Base-by-base conservation (phyloP, 92 coral and sea anemone genomes). In the Palythoa grandis region DNA sequence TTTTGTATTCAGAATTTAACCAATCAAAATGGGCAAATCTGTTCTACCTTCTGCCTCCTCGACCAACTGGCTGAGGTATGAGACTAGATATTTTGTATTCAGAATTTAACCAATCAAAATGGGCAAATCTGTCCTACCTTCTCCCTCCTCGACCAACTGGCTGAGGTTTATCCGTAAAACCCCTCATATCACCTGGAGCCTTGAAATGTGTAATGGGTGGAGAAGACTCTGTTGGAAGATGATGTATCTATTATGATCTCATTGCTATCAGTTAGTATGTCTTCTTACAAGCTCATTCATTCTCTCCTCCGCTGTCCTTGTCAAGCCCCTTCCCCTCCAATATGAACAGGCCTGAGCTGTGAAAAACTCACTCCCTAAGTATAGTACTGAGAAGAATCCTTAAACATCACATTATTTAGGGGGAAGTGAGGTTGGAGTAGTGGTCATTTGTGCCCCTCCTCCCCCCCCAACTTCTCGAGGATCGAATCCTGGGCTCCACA, bases 91-190 rank as follows among this genome's bases (percentile, higher is more conserved):
- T 43, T 39, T 72, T 43, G 50, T 4, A 43, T 43, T 17, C 22
- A n/a, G 8, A 5, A 16, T 37, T 39, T 73, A 15, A 17, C 58
- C 29, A 76, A 76, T 54, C 2, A 52, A 13, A 19, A 24, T 76
- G 29, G 15, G n/a, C 22, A 15, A 47, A 10, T 38, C 22, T 43
- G 57, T 67, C 88, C 19, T 87, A 94, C 98, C 98, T 90, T 85
- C 98, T 92, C 60, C 96, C 98, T 68, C 98, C 98, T 29, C 98
- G 91, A 19, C 98, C 98, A 79, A 96, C 89, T 22, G 98, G 98
- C 56, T 92, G 91, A 16, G 98, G 98, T 87, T 94, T 96, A 65
- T 96, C 98, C 52, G 92, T 89, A 83, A 94, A 96, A 56, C 98
- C 98, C 2, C 90, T 88, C 17, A 91, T 39, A 56, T 91, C 84